A percentile compares a stretch with the other conserved stretches of the same genome.
Evolutionary conservation across 2,797 vertebrate species (phyloP).

Genomic region (Acanthis flammea): DNA sequence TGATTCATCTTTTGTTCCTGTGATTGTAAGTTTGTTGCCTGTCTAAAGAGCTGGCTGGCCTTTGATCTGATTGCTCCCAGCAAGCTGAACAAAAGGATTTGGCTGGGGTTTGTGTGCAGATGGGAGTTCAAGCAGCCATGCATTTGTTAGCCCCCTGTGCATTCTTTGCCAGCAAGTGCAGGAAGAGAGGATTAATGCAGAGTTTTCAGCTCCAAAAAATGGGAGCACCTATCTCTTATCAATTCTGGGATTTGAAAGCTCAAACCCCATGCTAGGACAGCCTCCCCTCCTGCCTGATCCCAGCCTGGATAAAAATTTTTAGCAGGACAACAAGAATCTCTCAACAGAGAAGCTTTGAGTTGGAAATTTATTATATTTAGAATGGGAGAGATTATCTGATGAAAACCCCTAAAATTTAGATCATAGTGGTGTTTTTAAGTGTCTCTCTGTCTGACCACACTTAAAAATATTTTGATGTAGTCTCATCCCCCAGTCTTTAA

Average conservation of each 20-base stretch:
- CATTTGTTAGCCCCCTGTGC: background rate
- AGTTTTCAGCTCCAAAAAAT: background rate
- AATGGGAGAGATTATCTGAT: background rate
- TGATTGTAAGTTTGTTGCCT: background rate
- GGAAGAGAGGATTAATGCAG: background rate
- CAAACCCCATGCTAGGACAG: background rate
- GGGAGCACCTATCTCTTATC: background rate
- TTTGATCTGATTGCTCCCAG: background rate
- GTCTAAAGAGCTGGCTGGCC: rapidly evolving
- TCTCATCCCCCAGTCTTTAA: background rate
- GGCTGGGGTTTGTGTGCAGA: background rate
- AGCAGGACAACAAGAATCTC: background rate
- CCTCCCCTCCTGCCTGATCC: background rate
- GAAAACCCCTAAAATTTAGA: background rate
- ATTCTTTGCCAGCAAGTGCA: background rate
- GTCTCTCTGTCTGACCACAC: background rate
- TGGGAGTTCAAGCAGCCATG: constrained; percentile 12
- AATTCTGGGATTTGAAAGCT: background rate
- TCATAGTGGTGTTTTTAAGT: background rate
- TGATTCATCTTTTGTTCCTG: background rate
- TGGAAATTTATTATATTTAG: background rate
- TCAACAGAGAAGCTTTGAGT: background rate
- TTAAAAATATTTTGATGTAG: background rate
- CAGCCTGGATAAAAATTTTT: background rate
- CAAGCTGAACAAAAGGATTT: background rate